Conservation (phyloP, 2,113 vertebrate species). For the Ahaetulla prasina region DNA sequence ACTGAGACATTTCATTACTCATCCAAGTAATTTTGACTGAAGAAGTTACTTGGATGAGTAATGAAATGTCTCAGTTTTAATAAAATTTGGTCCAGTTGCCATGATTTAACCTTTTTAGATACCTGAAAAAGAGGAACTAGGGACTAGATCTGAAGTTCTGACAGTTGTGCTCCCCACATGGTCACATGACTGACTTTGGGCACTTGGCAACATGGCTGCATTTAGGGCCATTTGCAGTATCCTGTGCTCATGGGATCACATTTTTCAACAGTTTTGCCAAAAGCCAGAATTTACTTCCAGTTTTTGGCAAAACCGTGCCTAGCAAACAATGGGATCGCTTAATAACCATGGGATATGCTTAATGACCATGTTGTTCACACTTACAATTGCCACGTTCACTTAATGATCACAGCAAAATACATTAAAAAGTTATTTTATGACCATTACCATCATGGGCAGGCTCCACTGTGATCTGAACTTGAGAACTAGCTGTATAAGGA, state of each 20-base stretch:
- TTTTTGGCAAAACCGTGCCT: too few relatives aligned
- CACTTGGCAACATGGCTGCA: not conserved
- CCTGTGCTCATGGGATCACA: not conserved
- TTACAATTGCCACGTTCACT: not conserved
- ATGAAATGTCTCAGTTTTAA: not conserved
- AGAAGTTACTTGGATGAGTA: not conserved
- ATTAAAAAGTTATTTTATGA: not conserved
- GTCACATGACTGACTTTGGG: not conserved
- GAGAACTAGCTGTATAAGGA: not conserved
- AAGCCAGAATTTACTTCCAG: not conserved
- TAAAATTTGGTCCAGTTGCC: not conserved
- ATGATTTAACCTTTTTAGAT: not conserved
- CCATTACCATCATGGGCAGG: not conserved
- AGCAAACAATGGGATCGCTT: not conserved
- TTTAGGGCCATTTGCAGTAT: not conserved
- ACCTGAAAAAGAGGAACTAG: not conserved
- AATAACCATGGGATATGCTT: not conserved
- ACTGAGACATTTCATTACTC: not conserved
- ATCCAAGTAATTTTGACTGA: not conserved
- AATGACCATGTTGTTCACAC: not conserved
- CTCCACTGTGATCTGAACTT: not conserved
- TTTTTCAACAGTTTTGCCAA: not conserved
- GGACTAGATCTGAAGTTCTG: not conserved
- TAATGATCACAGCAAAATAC: not conserved
- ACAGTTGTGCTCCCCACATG: not conserved